Percentiles rank a stretch among this genome's conserved stretches.
Conservation (phyloP, 2,113 vertebrate species). For the Centropus unirufus region DNA sequence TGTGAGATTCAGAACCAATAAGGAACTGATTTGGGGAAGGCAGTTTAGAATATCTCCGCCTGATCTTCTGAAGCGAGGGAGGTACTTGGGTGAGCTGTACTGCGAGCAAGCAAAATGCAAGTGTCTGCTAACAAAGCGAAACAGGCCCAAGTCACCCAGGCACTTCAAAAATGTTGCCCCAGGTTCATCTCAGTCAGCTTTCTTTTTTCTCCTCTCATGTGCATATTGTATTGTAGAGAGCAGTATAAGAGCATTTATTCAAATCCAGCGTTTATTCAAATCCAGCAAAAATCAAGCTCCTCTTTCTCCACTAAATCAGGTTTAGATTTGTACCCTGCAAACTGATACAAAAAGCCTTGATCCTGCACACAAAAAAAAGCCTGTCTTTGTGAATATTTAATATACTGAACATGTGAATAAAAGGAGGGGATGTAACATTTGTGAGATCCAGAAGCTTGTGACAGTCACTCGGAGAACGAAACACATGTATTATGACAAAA, state of each 20-base stretch:
- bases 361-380: background rate
- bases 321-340: background rate
- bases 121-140: background rate
- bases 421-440: slow-evolving; percentile 58
- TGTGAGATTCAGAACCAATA: background rate
- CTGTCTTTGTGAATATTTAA: background rate
- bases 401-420: slow-evolving; percentile 39
- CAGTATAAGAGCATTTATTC: slow-evolving; percentile 11
- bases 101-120: background rate
- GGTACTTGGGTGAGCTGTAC: background rate
- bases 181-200: background rate
- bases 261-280: slow-evolving; percentile 17
- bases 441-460: slow-evolving; percentile 60
- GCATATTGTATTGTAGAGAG: background rate
- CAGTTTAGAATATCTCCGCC: background rate
- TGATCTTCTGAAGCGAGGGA: background rate
- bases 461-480: slow-evolving; percentile 58
- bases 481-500: slow-evolving; percentile 76
- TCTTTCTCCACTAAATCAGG: background rate
- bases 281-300: slow-evolving; percentile 13
- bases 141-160: background rate
- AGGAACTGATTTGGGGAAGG: background rate
- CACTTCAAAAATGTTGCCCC: background rate
- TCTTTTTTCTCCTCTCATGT: background rate
- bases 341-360: background rate